These are phyloP conservation scores for Tyrannus savana DNA, from an alignment of 2,113 vertebrate species.

Conservation along the genomic window DNA sequence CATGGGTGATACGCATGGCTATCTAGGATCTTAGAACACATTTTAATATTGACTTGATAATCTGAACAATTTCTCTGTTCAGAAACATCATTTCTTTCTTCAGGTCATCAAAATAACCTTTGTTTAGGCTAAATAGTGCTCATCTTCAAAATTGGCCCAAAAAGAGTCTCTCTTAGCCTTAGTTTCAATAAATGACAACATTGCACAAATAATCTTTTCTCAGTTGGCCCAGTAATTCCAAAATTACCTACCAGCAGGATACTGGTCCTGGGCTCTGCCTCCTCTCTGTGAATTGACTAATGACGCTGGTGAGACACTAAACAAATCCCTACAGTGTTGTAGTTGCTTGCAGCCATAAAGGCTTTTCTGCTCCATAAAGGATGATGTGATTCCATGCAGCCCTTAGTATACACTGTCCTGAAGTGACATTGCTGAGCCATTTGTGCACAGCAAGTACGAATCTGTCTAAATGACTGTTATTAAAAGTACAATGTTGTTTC, in stretches of 20 bases:
- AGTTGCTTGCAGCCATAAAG: background rate
- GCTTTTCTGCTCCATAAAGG: background rate
- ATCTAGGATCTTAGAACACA: background rate
- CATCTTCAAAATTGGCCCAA: background rate
- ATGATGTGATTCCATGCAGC: background rate
- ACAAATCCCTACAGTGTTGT: background rate
- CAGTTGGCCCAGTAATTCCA: background rate
- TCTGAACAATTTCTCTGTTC: background rate
- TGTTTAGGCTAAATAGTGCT: background rate
- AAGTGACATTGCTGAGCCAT: background rate
- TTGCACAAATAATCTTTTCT: background rate
- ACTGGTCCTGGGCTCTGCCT: background rate
- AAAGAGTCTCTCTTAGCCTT: background rate
- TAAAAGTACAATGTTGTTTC: background rate
- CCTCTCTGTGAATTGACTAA: background rate
- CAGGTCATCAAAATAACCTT: background rate
- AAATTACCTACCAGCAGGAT: background rate
- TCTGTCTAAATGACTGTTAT: constrained; percentile 16
- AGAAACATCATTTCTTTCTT: background rate
- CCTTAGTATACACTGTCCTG: background rate
- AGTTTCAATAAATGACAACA: background rate
- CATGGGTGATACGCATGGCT: background rate
- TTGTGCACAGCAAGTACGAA: constrained; percentile 13
- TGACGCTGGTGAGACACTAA: background rate
- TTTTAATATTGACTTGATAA: background rate